Conservation (phyloP, 2,797 vertebrate species). For the Hyperoplus immaculatus region DNA sequence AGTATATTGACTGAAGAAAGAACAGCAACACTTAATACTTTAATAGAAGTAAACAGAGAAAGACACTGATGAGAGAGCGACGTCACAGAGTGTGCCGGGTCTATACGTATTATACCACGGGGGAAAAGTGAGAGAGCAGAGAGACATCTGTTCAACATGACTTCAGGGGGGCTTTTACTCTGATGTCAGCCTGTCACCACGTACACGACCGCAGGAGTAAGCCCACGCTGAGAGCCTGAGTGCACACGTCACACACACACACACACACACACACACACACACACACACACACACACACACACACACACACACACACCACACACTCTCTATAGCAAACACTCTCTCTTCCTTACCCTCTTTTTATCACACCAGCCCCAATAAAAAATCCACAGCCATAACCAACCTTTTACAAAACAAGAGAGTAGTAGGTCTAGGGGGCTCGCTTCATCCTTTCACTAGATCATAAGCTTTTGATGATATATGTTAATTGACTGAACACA, state of each 20-base stretch:
- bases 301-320: conserved; percentile 23
- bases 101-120: conserved; percentile 47
- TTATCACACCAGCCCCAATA: background rate
- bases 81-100: conserved; percentile 17
- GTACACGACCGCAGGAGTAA: conserved; percentile 67
- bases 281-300: conserved; percentile 31
- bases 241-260: conserved; percentile 14
- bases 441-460: conserved; percentile 2
- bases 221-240: conserved; percentile 63
- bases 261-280: conserved; percentile 24
- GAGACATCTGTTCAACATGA: conserved; percentile 78
- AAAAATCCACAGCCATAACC: conserved; percentile 27
- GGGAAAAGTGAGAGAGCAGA: conserved; percentile 58
- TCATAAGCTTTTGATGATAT: conserved; percentile 7
- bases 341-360: background rate
- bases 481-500: conserved; percentile 11
- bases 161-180: conserved; percentile 76
- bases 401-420: conserved; percentile 5
- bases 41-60: conserved; percentile 22
- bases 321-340: conserved; percentile 5
- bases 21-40: conserved; percentile 23
- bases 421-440: background rate
- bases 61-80: conserved; percentile 25
- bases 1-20: conserved; percentile 23
- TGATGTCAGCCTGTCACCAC: conserved; percentile 79